phyloP scores from a whole-genome alignment of 92 coral and sea anemone species.

The Heteractis magnifica region DNA sequence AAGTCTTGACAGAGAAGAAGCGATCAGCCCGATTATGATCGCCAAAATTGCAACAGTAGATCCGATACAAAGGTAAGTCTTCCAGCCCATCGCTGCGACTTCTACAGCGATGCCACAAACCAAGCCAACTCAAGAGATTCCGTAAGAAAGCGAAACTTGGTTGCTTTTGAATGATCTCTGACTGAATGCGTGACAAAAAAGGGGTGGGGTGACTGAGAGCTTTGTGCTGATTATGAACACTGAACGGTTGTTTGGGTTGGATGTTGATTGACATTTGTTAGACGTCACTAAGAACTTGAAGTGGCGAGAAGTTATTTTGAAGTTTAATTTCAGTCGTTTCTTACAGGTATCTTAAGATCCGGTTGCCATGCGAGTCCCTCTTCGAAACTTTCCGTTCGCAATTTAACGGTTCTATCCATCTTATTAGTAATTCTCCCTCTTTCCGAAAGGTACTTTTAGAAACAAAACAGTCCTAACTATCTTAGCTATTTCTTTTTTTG shows the following conservation, averaged over 20 bases:
- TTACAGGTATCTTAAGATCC: too few relatives aligned
- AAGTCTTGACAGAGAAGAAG: constrained; percentile 67
- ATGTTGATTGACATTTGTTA: background rate
- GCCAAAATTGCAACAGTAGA: constrained; percentile 45
- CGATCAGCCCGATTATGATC: constrained; percentile 60
- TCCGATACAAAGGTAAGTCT: constrained; percentile 14
- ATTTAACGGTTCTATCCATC: too few relatives aligned
- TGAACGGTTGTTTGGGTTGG: background rate
- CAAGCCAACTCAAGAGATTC: background rate
- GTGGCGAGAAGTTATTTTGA: too few relatives aligned
- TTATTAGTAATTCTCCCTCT: too few relatives aligned
- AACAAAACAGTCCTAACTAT: too few relatives aligned
- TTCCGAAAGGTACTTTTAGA: too few relatives aligned
- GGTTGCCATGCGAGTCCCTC: too few relatives aligned
- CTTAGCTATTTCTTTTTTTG: too few relatives aligned
- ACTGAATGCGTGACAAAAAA: constrained; percentile 1
- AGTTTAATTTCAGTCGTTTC: too few relatives aligned
- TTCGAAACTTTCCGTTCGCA: too few relatives aligned
- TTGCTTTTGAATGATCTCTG: background rate
- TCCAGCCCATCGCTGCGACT: constrained; percentile 32
- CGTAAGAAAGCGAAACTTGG: background rate
- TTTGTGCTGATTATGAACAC: background rate
- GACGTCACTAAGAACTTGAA: background rate
- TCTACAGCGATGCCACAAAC: background rate
- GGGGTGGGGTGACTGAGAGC: background rate